A percentile compares a stretch with the other conserved stretches of the same genome.
Conservation (phyloP, 2,888 invertebrate species). For the Colostygia pectinataria region DNA sequence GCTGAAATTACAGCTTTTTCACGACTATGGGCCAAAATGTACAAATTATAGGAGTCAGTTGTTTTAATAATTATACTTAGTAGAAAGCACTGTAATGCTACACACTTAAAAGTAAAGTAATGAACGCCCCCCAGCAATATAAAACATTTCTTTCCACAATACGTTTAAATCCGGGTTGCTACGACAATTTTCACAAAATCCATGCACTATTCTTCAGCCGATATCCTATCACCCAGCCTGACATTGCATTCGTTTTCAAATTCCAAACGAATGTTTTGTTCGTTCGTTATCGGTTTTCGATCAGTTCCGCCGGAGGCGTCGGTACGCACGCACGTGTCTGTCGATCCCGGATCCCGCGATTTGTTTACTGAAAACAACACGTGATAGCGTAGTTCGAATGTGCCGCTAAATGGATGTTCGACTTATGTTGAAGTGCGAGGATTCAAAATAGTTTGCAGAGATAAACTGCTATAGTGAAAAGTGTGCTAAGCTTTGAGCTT, state of each 20-base stretch:
- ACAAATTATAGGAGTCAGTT: too few species aligned
- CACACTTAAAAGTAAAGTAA: too few species aligned
- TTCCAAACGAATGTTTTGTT: constrained; percentile 38
- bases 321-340: constrained; percentile 57
- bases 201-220: constrained; percentile 6
- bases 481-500: background rate
- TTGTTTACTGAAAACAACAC: constrained; percentile 58
- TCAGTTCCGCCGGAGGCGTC: constrained; percentile 63
- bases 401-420: constrained; percentile 11
- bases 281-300: constrained; percentile 62
- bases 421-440: constrained; percentile 7
- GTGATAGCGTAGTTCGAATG: constrained; percentile 35
- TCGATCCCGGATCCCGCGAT: constrained; percentile 42
- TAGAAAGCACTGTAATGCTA: too few species aligned
- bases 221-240: constrained; percentile 17
- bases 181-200: constrained; percentile 1
- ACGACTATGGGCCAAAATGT: too few species aligned
- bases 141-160: too few species aligned
- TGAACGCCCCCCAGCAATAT: too few species aligned
- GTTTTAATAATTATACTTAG: too few species aligned
- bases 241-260: constrained; percentile 30
- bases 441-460: constrained; percentile 5
- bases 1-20: too few species aligned
- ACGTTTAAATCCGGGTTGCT: background rate
- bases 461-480: background rate